Evolutionary conservation across 2,797 vertebrate species (phyloP).

Genomic region (Amazona ochrocephala): DNA sequence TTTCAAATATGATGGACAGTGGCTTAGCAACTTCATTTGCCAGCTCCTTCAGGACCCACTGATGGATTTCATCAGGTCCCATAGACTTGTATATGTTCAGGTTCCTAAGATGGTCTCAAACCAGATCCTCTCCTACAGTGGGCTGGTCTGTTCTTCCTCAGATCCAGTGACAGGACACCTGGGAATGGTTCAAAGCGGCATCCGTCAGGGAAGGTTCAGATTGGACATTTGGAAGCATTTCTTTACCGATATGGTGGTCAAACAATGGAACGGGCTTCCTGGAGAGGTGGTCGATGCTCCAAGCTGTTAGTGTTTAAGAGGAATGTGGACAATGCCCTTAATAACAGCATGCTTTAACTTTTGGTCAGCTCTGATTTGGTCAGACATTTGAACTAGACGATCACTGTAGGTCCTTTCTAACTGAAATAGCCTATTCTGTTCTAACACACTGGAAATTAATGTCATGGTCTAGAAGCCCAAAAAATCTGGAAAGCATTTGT

Average conservation of each 20-base stretch:
- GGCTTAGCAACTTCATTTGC: no score
- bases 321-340: background rate
- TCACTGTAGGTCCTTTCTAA: background rate
- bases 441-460: background rate
- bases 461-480: background rate
- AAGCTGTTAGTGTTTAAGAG: background rate
- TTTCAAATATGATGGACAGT: no score
- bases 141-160: background rate
- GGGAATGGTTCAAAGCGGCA: background rate
- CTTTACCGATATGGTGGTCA: background rate
- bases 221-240: background rate
- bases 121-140: no score
- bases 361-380: background rate
- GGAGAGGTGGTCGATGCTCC: background rate
- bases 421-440: background rate
- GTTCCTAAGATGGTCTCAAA: no score
- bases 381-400: background rate
- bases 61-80: no score
- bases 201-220: background rate
- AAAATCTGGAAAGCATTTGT: background rate
- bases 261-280: background rate
- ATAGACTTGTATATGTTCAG: no score
- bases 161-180: background rate
- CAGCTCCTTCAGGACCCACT: no score
- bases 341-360: background rate